These are phyloP conservation scores for Larimichthys crocea DNA, from an alignment of 2,113 vertebrate genomes.

Conservation along the genomic window DNA sequence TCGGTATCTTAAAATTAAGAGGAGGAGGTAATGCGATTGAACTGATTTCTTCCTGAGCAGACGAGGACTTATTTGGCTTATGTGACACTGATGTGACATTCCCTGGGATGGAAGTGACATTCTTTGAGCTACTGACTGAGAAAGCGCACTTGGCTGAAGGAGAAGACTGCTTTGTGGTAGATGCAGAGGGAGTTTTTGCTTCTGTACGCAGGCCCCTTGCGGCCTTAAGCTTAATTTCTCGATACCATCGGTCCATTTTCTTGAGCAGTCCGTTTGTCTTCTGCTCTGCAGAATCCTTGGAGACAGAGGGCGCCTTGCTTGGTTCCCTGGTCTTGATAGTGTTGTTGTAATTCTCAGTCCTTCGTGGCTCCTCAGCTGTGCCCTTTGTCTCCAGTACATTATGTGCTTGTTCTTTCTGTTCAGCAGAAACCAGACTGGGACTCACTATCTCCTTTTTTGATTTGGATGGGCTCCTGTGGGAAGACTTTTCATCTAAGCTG, in stretches of 20 bases:
- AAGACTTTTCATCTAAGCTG: constrained; percentile 13
- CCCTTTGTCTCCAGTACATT: background rate
- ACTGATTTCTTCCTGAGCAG: background rate
- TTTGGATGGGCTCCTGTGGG: constrained; percentile 9
- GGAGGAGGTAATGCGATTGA: background rate
- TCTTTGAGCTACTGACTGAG: constrained; percentile 36
- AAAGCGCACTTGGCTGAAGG: constrained; percentile 22
- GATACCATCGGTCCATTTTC: background rate
- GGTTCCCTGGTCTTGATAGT: background rate
- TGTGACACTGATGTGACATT: constrained; percentile 5
- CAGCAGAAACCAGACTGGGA: constrained; percentile 17
- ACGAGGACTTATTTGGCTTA: background rate
- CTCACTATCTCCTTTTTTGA: constrained; percentile 20
- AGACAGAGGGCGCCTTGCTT: background rate
- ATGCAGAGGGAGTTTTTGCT: background rate
- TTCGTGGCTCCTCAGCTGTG: constrained; percentile 4
- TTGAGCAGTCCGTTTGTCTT: constrained; percentile 17
- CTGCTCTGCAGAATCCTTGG: background rate
- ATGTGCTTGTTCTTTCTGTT: constrained; percentile 21
- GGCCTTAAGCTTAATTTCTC: constrained; percentile 4
- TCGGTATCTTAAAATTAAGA: constrained; percentile 76
- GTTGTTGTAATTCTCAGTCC: constrained; percentile 9
- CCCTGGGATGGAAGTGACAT: background rate
- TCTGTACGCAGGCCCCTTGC: background rate
- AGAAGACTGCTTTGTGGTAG: constrained; percentile 11